These are phyloP conservation scores for Beris chalybata DNA, from an alignment of 2,888 invertebrate species.

Conservation along the genomic window DNA sequence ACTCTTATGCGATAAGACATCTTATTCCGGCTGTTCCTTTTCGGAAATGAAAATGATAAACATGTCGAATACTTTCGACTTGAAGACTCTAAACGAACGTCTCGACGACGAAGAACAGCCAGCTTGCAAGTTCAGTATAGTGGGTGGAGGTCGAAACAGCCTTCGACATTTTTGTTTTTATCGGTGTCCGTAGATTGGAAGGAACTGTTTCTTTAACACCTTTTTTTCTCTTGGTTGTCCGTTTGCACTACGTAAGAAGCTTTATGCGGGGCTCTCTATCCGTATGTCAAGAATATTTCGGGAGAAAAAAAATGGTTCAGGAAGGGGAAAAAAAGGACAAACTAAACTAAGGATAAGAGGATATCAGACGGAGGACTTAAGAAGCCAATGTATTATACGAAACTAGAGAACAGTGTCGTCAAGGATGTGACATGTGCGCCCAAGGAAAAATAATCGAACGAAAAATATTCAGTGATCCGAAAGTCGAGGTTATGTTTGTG, in stretches of 20 bases:
- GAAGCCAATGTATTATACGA: background rate
- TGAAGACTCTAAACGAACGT: conserved; percentile 8
- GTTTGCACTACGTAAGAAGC: too few relatives aligned
- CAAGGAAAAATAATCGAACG: background rate
- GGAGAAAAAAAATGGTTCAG: conserved; percentile 1
- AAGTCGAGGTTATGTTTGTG: conserved; percentile 16
- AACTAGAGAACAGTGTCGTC: too few relatives aligned
- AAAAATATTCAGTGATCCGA: conserved; percentile 17
- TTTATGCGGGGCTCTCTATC: too few relatives aligned
- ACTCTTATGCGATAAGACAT: conserved; percentile 4
- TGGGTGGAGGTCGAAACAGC: conserved; percentile 17
- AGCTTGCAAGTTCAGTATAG: conserved; percentile 6
- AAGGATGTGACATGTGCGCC: too few relatives aligned
- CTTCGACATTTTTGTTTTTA: conserved; percentile 8
- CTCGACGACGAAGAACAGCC: background rate
- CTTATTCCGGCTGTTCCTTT: background rate
- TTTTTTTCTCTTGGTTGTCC: background rate
- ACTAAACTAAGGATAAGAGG: conserved; percentile 23
- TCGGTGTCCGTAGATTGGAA: background rate
- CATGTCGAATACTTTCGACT: conserved; percentile 25
- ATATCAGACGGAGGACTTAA: conserved; percentile 19
- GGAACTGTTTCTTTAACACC: conserved; percentile 19
- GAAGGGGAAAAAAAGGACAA: conserved; percentile 18
- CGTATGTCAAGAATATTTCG: too few relatives aligned
- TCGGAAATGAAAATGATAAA: conserved; percentile 30